Percentiles rank a stretch among this genome's conserved stretches.
Evolutionary conservation across 2,797 vertebrate genomes (phyloP).

Genomic region (Halcyon chelicuti): DNA sequence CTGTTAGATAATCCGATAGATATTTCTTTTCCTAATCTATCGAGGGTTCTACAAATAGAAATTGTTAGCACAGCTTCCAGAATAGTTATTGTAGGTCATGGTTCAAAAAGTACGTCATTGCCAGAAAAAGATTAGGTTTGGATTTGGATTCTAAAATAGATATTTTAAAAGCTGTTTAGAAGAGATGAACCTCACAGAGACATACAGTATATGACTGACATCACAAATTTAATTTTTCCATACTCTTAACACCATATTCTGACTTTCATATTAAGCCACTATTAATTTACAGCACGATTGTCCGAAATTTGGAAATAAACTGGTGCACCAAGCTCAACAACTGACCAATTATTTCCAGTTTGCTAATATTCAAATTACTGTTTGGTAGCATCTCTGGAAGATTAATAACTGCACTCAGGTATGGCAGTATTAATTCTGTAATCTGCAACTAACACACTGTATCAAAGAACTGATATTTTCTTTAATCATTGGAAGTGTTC

Average conservation of each 20-base stretch:
- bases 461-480: not conserved
- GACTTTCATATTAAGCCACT: not conserved
- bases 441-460: not conserved
- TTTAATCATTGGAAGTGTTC: not conserved
- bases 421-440: not conserved
- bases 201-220: not conserved
- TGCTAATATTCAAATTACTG: not conserved
- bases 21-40: not conserved
- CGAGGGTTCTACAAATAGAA: not conserved
- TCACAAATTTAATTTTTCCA: not conserved
- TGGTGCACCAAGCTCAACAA: not conserved
- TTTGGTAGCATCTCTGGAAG: not conserved
- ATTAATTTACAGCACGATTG: not conserved
- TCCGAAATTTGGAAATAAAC: not conserved
- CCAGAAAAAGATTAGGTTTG: not conserved
- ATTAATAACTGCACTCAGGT: constrained; percentile 24
- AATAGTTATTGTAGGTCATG: not conserved
- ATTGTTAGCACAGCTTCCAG: not conserved
- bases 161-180: not conserved
- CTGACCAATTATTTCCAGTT: not conserved
- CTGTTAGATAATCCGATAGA: not conserved
- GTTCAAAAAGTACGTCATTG: not conserved
- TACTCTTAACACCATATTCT: not conserved
- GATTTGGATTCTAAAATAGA: not conserved
- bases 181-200: not conserved